Evolutionary conservation across 35 echinoderm and acorn worm genomes (phyloP).

Genomic region (Patiria miniata): DNA sequence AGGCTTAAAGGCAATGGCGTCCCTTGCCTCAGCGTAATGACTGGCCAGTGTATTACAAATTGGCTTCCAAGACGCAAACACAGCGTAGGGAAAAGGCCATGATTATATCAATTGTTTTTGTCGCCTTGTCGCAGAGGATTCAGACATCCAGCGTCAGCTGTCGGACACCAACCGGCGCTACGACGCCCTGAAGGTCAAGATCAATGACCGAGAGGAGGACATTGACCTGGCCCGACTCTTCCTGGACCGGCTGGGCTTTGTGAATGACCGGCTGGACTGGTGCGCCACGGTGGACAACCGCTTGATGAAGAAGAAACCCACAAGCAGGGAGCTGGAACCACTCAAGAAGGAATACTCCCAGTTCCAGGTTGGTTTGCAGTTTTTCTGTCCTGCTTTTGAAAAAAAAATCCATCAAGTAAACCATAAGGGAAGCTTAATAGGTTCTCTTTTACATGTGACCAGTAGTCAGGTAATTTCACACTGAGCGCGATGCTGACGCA

Average conservation of each 20-base stretch:
- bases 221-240: slow-evolving; percentile 77
- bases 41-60: too few species aligned
- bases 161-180: slow-evolving; percentile 82
- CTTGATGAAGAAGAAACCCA: slow-evolving; percentile 76
- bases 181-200: slow-evolving; percentile 70
- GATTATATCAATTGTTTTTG: too few species aligned
- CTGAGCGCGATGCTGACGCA: too few species aligned
- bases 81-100: too few species aligned
- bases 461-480: too few species aligned
- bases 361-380: slow-evolving; percentile 67
- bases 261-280: slow-evolving; percentile 92
- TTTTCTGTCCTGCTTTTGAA: too few species aligned
- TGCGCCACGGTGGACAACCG: slow-evolving; percentile 75
- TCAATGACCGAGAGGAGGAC: slow-evolving; percentile 88
- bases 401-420: too few species aligned
- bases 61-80: too few species aligned
- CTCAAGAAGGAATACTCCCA: slow-evolving; percentile 80
- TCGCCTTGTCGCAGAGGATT: slow-evolving; percentile 83
- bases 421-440: too few species aligned
- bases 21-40: too few species aligned
- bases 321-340: slow-evolving; percentile 77
- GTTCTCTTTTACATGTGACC: too few species aligned
- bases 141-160: slow-evolving; percentile 79
- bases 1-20: too few species aligned
- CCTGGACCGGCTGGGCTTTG: slow-evolving; percentile 77